Evolutionary conservation across 1,140 invertebrate species (phyloP), one percentile per base, ranked within the genome.

Genomic region (Antheraea pernyi): DNA sequence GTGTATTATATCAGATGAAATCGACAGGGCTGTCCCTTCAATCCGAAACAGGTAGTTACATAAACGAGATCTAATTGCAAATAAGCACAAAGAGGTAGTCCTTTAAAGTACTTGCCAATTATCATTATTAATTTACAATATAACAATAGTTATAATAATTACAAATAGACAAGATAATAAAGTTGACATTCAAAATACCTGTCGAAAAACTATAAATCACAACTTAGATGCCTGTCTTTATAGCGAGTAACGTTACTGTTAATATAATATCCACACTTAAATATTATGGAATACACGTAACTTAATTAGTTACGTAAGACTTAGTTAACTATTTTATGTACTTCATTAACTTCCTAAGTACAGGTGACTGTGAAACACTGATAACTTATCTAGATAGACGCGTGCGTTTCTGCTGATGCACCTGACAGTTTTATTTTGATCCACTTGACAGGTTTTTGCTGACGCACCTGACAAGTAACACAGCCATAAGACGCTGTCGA

Each of bases 261-360:
- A 60, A 60, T 60, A 22, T 60, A 19, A 60, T 36, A 60, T 13
- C 13, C 46, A 86, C 76, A 79, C 81, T 83, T 80, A 84, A 76
- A 72, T 80, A 67, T 76, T 84, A 85, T 87, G 81, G 85, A 88
- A 88, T 88, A 88, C 82, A 65, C 18, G 64, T 48, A 83, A 75
- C 83, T 83, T 82, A 85, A 30, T 22, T 61, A 11, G 30, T 61
- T 22, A 61, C 60, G 13, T 61, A 30, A 61, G 9, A 77, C 79
- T 88, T 77, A 73, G 71, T 83, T 85, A 84, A 75, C 77, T 88
- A 70, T 69, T 81, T 85, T 89, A 89, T 91, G 85, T 88, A 89
- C 85, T 88, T 88, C 74, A 83, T 88, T 86, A 83, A 86, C 73
- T 70, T 10, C 76, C 81, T 91, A 91, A 91, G 89, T 91, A 91